Conservation (phyloP, 2,797 vertebrate species). For the Anguilla megastoma region DNA sequence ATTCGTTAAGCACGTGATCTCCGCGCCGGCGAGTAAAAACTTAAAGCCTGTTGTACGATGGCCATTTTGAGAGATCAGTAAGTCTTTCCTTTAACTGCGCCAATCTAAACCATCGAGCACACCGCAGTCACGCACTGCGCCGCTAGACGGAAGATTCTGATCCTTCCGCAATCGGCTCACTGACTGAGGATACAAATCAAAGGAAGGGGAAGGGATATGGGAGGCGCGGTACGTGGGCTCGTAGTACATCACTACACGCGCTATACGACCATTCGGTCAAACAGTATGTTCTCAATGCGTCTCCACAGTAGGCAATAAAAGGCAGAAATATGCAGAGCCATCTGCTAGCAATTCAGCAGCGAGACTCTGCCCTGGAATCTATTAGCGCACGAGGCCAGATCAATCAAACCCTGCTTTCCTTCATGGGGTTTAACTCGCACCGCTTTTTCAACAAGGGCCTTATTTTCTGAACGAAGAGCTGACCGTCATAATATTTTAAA, state of each 20-base stretch:
- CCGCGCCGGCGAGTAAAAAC: neutral
- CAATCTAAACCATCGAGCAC: slow-evolving; percentile 40
- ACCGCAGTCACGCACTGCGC: slow-evolving; percentile 9
- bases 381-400: slow-evolving; percentile 48
- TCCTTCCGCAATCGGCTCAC: neutral
- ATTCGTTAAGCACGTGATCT: neutral
- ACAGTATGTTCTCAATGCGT: slow-evolving; percentile 41
- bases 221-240: slow-evolving; percentile 26
- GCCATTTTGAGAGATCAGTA: slow-evolving; percentile 29
- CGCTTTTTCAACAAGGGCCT: neutral
- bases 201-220: neutral
- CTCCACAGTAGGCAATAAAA: slow-evolving; percentile 45
- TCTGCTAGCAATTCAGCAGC: slow-evolving; percentile 58
- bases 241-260: neutral
- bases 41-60: neutral
- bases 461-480: neutral
- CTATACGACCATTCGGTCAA: slow-evolving; percentile 42
- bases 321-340: slow-evolving; percentile 53
- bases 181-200: neutral
- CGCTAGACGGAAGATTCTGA: neutral
- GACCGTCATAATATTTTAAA: neutral
- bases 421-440: neutral
- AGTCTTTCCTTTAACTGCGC: slow-evolving; percentile 45
- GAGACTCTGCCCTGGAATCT: slow-evolving; percentile 50
- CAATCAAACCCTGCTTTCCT: slow-evolving; percentile 38